These are phyloP conservation scores for Steinernema hermaphroditum DNA, from an alignment of 2,888 invertebrate species.

Conservation along the genomic window DNA sequence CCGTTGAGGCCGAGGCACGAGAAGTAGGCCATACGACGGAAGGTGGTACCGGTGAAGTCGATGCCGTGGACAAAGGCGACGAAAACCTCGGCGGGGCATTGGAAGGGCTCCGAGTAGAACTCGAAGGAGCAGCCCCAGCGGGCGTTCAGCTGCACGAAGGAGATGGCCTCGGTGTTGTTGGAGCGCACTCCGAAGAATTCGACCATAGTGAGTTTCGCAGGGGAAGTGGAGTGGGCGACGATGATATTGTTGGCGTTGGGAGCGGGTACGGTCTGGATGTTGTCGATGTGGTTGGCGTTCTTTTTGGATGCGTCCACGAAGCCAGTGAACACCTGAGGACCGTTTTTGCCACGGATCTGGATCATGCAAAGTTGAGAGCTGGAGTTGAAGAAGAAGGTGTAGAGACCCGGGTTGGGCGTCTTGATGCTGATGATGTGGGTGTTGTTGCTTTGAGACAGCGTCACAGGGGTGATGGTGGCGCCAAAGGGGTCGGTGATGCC, in stretches of 20 bases:
- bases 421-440: constrained; percentile 41
- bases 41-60: constrained; percentile 46
- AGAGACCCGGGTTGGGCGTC: constrained; percentile 36
- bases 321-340: constrained; percentile 47
- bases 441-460: constrained; percentile 36
- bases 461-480: constrained; percentile 13
- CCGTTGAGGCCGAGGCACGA: constrained; percentile 3
- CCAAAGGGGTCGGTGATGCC: constrained; percentile 41
- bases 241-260: constrained; percentile 39
- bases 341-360: constrained; percentile 48
- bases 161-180: not conserved
- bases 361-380: constrained; percentile 46
- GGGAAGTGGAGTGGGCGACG: constrained; percentile 40
- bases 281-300: constrained; percentile 44
- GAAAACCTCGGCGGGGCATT: constrained; percentile 41
- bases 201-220: constrained; percentile 44
- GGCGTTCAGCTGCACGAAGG: constrained; percentile 30
- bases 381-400: constrained; percentile 40
- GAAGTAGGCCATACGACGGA: constrained; percentile 41
- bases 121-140: constrained; percentile 48
- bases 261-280: constrained; percentile 36
- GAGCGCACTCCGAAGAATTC: constrained; percentile 43
- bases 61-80: constrained; percentile 44
- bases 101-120: constrained; percentile 54
- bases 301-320: constrained; percentile 40